Evolutionary conservation across 2,113 vertebrate genomes (phyloP).

Genomic region (Aythya baeri): DNA sequence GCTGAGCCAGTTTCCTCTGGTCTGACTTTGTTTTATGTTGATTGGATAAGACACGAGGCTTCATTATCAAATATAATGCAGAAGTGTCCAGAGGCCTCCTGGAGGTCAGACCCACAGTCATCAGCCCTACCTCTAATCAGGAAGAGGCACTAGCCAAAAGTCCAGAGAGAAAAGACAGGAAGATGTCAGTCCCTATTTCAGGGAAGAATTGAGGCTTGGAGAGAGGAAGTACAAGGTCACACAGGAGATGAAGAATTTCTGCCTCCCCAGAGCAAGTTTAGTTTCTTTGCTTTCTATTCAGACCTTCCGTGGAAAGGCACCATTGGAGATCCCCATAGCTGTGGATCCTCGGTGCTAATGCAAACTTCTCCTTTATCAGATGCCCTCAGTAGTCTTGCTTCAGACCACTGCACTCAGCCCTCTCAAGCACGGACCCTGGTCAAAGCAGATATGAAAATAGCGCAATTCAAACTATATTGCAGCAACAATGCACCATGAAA

Average conservation of each 20-base stretch:
- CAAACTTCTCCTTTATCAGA: background rate
- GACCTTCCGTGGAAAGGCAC: background rate
- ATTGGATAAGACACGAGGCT: conserved; percentile 51
- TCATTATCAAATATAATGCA: conserved; percentile 46
- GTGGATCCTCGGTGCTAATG: background rate
- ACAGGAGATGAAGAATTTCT: background rate
- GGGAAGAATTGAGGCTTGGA: background rate
- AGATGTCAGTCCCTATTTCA: conserved; percentile 4
- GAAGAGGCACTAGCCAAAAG: conserved; percentile 26
- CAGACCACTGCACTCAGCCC: background rate
- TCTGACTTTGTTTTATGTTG: conserved; percentile 32
- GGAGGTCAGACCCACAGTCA: conserved; percentile 33
- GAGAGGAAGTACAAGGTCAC: background rate
- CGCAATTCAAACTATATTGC: background rate
- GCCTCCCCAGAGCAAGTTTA: background rate
- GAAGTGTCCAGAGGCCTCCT: conserved; percentile 52
- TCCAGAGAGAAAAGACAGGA: conserved; percentile 13
- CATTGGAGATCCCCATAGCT: background rate
- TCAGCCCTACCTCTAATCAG: background rate
- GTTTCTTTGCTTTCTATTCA: background rate
- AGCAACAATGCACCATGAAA: background rate
- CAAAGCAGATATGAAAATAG: background rate
- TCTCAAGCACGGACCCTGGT: background rate
- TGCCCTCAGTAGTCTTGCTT: background rate
- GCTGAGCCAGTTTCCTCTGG: conserved; percentile 58